Conservation (phyloP, 2,113 vertebrate species). For the Suncus etruscus region DNA sequence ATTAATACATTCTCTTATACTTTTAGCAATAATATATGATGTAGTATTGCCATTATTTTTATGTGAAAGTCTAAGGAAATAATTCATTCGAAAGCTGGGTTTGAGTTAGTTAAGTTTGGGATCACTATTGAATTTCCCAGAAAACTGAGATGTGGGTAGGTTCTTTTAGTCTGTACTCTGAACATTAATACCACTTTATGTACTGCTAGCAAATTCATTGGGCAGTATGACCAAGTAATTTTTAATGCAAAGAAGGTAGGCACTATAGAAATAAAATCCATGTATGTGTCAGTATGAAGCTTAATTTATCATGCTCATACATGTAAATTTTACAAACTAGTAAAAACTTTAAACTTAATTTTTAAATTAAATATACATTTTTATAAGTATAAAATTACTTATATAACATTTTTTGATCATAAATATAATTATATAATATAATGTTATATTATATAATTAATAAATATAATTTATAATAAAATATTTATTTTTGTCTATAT, state of each 20-base stretch:
- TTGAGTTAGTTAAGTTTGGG: neutral
- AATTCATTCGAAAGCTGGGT: neutral
- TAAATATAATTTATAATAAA: too few relatives aligned
- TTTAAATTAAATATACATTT: slow-evolving; percentile 49
- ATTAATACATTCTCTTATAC: neutral
- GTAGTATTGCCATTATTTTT: neutral
- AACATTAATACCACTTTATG: neutral
- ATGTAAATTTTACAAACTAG: slow-evolving; percentile 2
- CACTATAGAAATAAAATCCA: slow-evolving; percentile 30
- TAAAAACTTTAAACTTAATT: slow-evolving; percentile 44
- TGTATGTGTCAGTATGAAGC: neutral
- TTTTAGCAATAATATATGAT: neutral
- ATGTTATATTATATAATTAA: too few relatives aligned
- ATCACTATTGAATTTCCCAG: neutral
- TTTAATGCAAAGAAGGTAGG: neutral
- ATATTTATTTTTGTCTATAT: slow-evolving; percentile 15
- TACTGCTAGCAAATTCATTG: too few relatives aligned
- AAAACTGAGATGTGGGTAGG: neutral
- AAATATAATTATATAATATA: too few relatives aligned
- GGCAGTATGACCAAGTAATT: neutral
- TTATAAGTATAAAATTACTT: neutral
- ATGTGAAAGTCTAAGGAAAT: neutral
- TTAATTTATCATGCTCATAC: neutral
- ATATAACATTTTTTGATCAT: too few relatives aligned
- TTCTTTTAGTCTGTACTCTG: neutral